Base-by-base conservation (phyloP, 2,113 vertebrate species). In the Lophura nycthemera region DNA sequence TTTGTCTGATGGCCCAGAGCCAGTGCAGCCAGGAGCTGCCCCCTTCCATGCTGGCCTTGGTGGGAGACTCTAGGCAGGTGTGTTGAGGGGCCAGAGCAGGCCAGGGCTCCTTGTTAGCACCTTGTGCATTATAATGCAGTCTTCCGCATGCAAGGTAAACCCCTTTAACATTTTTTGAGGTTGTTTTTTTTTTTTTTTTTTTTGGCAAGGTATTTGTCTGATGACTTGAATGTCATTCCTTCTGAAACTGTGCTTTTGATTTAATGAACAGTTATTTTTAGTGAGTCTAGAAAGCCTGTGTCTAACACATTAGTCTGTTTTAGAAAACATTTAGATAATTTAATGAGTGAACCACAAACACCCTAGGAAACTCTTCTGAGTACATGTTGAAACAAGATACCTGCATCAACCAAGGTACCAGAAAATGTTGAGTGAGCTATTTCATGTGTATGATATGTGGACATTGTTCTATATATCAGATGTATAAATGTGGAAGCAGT, bases 91-190 rank as follows among this genome's bases (percentile, higher is more conserved):
- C 45, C 15, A 27, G 14, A 43, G 42, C 42, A 43, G 25, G 40
- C 10, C n/a, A 3, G 21, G 20, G 32, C 27, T 0, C 34, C 16
- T 50, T 2, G 1, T 5, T 52, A 4, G 59, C 24, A 22, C 32
- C 13, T 17, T 5, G 3, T 45, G 45, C n/a, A 8, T 11, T 0
- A 0, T 45, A 66, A 71, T 2, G 0, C 17, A 64, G 42, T 76
- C 22, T 32, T 79, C 36, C 8, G 3, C 8, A 4, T 18, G 5
- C 9, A 6, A 50, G 18, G 11, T n/a, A 27, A 86, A 38, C 10
- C 21, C 4, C 10, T 3, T 59, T 36, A 27, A 15, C 6, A 3
- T 4, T 3, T 18, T 30, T 38, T 76, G 52, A 17, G 12, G 40
- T 2, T 15, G 9, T 47, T 47, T 47, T 47, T 4, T 47, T 32